Conservation (phyloP, 2,888 invertebrate species). For the Parasteatoda lunata region DNA sequence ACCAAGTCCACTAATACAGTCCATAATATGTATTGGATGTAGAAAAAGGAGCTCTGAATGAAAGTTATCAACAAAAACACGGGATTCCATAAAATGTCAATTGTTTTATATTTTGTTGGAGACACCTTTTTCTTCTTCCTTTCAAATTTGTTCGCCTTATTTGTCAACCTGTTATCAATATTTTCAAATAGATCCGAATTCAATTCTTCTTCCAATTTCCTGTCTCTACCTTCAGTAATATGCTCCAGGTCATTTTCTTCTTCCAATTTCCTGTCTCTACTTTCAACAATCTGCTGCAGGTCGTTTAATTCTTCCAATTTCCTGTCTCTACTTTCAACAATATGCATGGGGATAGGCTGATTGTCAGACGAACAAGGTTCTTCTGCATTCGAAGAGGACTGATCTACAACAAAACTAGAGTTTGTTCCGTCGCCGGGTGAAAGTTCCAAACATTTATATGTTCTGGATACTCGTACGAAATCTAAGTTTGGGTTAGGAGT, state of each 20-base stretch:
- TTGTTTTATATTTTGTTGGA: background rate
- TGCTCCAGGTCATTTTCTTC: background rate
- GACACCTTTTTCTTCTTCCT: background rate
- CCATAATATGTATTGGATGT: conserved; percentile 14
- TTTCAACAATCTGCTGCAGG: no score
- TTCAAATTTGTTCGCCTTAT: no score
- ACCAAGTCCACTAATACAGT: conserved; percentile 19
- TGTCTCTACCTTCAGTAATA: background rate
- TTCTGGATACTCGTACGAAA: background rate
- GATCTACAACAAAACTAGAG: background rate
- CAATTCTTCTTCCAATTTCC: background rate
- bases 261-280: background rate
- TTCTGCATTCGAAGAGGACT: background rate
- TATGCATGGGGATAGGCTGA: no score
- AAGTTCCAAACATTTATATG: no score
- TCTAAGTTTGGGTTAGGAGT: no score
- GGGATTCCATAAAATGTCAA: conserved; percentile 2
- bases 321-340: no score
- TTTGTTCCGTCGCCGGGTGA: background rate
- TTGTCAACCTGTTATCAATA: background rate
- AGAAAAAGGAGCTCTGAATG: conserved; percentile 14
- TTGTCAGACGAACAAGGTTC: background rate
- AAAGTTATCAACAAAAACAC: conserved; percentile 10
- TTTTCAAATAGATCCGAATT: background rate
- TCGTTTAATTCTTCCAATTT: background rate